Evolutionary conservation across 1,140 invertebrate genomes (phyloP).

Genomic region (Apolygus lucorum): DNA sequence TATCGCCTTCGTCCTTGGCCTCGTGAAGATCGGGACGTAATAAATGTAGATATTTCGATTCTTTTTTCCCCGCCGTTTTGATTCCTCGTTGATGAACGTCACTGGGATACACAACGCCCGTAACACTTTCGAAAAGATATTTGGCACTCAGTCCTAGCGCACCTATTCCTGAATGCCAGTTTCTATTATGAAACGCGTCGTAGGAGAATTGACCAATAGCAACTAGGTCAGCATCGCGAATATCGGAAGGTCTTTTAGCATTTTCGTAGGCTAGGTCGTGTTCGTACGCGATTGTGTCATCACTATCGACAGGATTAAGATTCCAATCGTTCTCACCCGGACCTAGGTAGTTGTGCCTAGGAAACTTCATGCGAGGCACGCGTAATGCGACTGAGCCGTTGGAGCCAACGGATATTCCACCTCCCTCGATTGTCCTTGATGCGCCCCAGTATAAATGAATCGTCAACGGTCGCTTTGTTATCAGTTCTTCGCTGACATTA

Average conservation of each 20-base stretch:
- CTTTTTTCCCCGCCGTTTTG: neutral
- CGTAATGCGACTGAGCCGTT: too few species aligned
- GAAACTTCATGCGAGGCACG: neutral
- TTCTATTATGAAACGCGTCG: neutral
- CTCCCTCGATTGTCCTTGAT: too few species aligned
- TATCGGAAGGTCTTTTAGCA: neutral
- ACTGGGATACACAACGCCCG: neutral
- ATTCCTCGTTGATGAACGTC: neutral
- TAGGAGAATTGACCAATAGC: conserved; percentile 14
- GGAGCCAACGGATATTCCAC: too few species aligned
- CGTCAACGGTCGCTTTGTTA: too few species aligned
- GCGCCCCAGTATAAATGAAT: too few species aligned
- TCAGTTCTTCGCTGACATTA: too few species aligned
- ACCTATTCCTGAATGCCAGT: conserved; percentile 19
- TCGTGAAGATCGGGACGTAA: too few species aligned
- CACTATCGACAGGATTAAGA: conserved; percentile 4
- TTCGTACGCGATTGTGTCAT: conserved; percentile 14
- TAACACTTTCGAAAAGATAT: neutral
- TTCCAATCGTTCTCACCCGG: neutral
- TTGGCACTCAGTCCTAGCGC: neutral
- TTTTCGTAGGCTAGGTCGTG: conserved; percentile 18
- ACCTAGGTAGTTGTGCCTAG: conserved; percentile 18
- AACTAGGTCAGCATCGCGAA: conserved; percentile 11
- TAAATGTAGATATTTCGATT: too few species aligned
- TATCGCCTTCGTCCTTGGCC: too few species aligned